Conservation (phyloP, 2,113 vertebrate genomes). For the Rallus limicola region DNA sequence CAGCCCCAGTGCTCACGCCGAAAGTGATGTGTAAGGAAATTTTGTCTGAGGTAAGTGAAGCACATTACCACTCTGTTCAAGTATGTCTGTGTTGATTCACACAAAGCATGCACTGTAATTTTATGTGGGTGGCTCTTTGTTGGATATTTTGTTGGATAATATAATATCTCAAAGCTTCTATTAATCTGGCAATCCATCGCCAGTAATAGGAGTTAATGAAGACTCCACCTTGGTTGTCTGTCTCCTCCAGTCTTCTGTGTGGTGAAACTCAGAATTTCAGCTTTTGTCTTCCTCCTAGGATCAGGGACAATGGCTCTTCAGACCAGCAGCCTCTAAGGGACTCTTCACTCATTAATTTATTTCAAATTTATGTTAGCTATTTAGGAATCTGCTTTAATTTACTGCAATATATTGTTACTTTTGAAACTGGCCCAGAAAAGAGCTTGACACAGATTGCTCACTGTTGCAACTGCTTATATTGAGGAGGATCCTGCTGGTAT, state of each 20-base stretch:
- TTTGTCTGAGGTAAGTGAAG: neutral
- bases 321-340: neutral
- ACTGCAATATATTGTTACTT: neutral
- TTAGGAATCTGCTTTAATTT: neutral
- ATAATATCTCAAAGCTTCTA: neutral
- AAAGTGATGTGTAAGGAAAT: constrained; percentile 19
- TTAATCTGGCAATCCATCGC: neutral
- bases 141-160: constrained; percentile 1
- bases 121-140: constrained; percentile 29
- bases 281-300: neutral
- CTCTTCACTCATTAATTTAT: neutral
- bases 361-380: neutral
- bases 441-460: neutral
- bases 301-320: fast-evolving
- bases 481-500: neutral
- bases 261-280: neutral
- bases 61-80: constrained; percentile 4
- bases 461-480: neutral
- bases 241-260: neutral
- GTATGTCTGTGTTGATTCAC: constrained; percentile 58
- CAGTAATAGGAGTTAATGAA: neutral
- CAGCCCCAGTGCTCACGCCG: neutral
- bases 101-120: neutral
- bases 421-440: neutral
- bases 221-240: neutral